Evolutionary conservation across 2,113 vertebrate genomes (phyloP), one percentile per base, ranked within the genome.

Genomic region (Lamprologus lemairii): DNA sequence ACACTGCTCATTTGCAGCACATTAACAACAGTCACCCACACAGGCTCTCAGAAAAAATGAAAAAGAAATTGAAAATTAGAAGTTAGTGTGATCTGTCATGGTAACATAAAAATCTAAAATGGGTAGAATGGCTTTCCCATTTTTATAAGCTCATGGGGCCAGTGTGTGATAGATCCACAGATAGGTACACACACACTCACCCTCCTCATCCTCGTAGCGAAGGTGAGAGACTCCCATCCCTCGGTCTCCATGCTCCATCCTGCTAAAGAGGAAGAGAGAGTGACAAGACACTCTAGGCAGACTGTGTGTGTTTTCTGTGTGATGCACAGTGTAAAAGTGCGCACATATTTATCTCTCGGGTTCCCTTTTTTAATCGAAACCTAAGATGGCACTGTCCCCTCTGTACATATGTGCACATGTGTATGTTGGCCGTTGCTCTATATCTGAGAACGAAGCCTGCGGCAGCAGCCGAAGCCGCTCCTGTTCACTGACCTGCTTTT

Each of bases 161-260:
- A 35, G n/a, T 78, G 7, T 23, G 3, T 16, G 6, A 87, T 23
- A 73, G 33, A 53, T 49, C 7, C 47, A 33, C 33, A 33, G 33
- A 33, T 33, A 45, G 12, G 37, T 28, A 31, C 55, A 58, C 49
- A 86, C 79, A 65, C 21, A 89, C 97, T 95, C 88, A 97, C 97
- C 97, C 83, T 98, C 97, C 79, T 98, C 97, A 10, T 98, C 97
- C 3, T 97, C 97, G 8, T 97, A 97, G 88, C 94, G 96, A 90
- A 96, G 96, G 13, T 96, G 95, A 19, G 96, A 95, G 21, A 88
- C 86, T 4, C 92, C 94, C 90, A 88, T 81, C 79, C 96, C 96
- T 92, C 96, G 89, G 88, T 97, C 96, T 37, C 95, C 97, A 53
- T 97, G 96, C 79, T 98, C 97, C 97, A 98, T 97, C 95, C 96